Evolutionary conservation across 2,888 invertebrate species (phyloP).

Genomic region (Mystacides longicornis): DNA sequence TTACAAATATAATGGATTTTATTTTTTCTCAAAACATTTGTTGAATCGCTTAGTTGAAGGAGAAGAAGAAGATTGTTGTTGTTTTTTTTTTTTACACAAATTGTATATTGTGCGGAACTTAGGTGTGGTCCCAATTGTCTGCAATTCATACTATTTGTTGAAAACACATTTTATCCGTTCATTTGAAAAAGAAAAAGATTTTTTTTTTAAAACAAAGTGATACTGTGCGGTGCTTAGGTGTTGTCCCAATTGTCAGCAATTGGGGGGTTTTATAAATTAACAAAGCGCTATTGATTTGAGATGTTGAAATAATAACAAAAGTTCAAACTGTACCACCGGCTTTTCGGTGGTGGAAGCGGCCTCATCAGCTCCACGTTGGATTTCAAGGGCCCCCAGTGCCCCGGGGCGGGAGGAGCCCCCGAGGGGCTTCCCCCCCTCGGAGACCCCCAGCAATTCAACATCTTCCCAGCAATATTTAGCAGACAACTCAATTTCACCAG

Average conservation of each 20-base stretch:
- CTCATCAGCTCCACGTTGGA: conserved; percentile 70
- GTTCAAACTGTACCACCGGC: conserved; percentile 29
- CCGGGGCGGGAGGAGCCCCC: conserved; percentile 42
- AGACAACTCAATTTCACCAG: conserved; percentile 78
- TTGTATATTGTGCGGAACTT: too few species aligned
- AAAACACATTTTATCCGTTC: too few species aligned
- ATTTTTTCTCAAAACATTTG: too few species aligned
- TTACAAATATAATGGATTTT: too few species aligned
- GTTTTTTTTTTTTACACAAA: too few species aligned
- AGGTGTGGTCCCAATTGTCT: too few species aligned
- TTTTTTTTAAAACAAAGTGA: background rate
- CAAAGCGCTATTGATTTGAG: conserved; percentile 21
- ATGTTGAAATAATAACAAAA: background rate
- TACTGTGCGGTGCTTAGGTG: background rate
- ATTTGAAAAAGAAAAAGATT: too few species aligned
- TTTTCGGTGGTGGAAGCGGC: conserved; percentile 32
- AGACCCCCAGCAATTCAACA: conserved; percentile 79
- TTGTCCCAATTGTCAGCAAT: background rate
- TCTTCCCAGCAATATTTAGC: conserved; percentile 86
- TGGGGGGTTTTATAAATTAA: too few species aligned
- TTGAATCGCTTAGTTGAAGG: too few species aligned
- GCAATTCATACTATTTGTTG: too few species aligned
- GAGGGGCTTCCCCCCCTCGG: conserved; percentile 52
- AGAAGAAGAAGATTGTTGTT: too few species aligned
- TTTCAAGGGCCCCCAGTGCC: conserved; percentile 73